phyloP scores from a whole-genome alignment of 1,140 invertebrate genomes.

The Psilanteris sp. region DNA sequence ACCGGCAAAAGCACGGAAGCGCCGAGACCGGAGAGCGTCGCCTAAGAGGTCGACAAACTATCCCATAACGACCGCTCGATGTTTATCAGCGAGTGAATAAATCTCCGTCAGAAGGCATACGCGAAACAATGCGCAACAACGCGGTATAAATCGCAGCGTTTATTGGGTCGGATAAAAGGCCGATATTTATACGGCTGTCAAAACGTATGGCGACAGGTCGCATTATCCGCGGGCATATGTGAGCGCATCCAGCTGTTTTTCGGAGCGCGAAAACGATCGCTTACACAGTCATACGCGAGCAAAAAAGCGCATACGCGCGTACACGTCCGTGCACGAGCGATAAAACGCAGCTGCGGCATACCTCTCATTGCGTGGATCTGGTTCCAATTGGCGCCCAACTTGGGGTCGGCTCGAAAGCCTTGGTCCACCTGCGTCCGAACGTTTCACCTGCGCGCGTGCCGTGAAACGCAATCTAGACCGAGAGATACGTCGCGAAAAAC shows the following conservation, averaged over 20 bases:
- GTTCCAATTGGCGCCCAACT: slow-evolving; percentile 67
- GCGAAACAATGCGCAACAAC: slow-evolving; percentile 49
- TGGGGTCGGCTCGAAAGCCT: slow-evolving; percentile 59
- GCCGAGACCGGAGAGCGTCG: slow-evolving; percentile 40
- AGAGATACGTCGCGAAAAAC: slow-evolving; percentile 11
- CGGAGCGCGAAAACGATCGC: slow-evolving; percentile 54
- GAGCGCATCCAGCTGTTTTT: slow-evolving; percentile 55
- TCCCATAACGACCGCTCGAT: slow-evolving; percentile 52
- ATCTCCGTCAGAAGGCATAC: slow-evolving; percentile 37
- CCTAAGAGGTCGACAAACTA: slow-evolving; percentile 59
- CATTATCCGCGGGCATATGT: slow-evolving; percentile 45
- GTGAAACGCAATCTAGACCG: slow-evolving; percentile 37
- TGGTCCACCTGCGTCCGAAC: slow-evolving; percentile 72
- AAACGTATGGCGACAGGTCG: slow-evolving; percentile 50
- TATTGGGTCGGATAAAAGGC: slow-evolving; percentile 54
- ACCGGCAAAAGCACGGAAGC: slow-evolving; percentile 30
- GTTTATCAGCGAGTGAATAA: slow-evolving; percentile 58
- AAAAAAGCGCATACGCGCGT: slow-evolving; percentile 53
- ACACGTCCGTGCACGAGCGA: slow-evolving; percentile 47
- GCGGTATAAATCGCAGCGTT: slow-evolving; percentile 36
- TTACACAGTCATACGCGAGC: slow-evolving; percentile 55
- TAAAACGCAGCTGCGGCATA: slow-evolving; percentile 71
- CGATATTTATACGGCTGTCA: slow-evolving; percentile 49
- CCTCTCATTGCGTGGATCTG: slow-evolving; percentile 61
- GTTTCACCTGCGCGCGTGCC: slow-evolving; percentile 75